These are phyloP conservation scores for Porites lobata DNA, from an alignment of 92 coral and sea anemone species.

Conservation along the genomic window DNA sequence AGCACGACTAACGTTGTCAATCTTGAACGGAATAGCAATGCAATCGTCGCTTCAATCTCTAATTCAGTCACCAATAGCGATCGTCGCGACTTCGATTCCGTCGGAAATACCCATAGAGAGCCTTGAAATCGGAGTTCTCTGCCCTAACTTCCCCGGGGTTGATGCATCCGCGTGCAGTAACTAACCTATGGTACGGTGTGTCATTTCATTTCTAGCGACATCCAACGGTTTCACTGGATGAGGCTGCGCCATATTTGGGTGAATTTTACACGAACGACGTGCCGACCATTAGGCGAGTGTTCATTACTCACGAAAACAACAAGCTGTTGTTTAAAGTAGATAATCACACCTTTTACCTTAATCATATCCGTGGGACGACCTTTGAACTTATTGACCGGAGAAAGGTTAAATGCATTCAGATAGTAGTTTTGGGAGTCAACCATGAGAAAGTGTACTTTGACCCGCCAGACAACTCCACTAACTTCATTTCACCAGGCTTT, in stretches of 20 bases:
- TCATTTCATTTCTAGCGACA: slow-evolving; percentile 14
- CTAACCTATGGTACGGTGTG: neutral
- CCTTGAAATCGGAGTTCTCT: too few species aligned
- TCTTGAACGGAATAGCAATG: too few species aligned
- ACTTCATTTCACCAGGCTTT: slow-evolving; percentile 60
- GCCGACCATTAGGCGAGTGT: slow-evolving; percentile 37
- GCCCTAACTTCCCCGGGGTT: too few species aligned
- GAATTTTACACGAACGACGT: slow-evolving; percentile 58
- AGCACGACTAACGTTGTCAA: too few species aligned
- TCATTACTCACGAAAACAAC: slow-evolving; percentile 17
- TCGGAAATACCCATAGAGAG: too few species aligned
- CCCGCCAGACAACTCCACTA: slow-evolving; percentile 29
- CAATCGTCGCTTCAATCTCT: too few species aligned
- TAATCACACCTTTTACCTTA: slow-evolving; percentile 43
- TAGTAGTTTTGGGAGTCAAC: slow-evolving; percentile 71
- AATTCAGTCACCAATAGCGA: too few species aligned
- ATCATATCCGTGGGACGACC: slow-evolving; percentile 59
- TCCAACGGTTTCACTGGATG: neutral
- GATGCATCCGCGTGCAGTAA: neutral
- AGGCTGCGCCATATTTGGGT: slow-evolving; percentile 66
- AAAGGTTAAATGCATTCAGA: slow-evolving; percentile 24
- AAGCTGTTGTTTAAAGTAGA: slow-evolving; percentile 32
- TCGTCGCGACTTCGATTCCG: too few species aligned
- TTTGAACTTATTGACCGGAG: slow-evolving; percentile 79
- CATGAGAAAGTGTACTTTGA: slow-evolving; percentile 80